These are phyloP conservation scores for Amyelois transitella DNA, from an alignment of 1,140 invertebrate species.

Conservation along the genomic window DNA sequence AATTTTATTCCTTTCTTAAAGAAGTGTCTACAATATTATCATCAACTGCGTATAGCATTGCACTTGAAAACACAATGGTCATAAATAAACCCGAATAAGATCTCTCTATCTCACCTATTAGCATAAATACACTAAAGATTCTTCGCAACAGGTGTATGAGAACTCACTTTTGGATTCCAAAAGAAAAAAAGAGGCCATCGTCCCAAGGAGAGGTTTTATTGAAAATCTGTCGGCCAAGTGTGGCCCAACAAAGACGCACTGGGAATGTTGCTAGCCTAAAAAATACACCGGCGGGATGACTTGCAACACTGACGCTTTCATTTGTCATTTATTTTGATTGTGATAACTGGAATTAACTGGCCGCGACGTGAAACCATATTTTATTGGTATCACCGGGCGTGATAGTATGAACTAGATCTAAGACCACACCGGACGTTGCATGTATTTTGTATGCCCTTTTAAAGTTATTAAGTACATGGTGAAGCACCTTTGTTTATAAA, in stretches of 20 bases:
- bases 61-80: background rate
- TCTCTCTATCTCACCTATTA: background rate
- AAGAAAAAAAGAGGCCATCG: conserved; percentile 48
- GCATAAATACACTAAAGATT: background rate
- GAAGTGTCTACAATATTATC: no score
- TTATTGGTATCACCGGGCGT: conserved; percentile 65
- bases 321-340: conserved; percentile 75
- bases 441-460: no score
- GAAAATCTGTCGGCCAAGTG: conserved; percentile 51
- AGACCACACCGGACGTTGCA: no score
- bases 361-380: conserved; percentile 65
- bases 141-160: conserved; percentile 58
- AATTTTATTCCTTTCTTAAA: no score
- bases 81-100: background rate
- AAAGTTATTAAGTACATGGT: no score
- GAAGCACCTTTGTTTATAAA: no score
- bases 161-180: conserved; percentile 29
- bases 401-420: no score
- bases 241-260: conserved; percentile 53
- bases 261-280: conserved; percentile 53
- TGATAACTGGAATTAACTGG: conserved; percentile 46
- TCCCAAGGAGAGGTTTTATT: conserved; percentile 55
- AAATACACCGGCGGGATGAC: conserved; percentile 56
- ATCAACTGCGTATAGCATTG: no score
- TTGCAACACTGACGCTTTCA: conserved; percentile 70